A percentile compares a stretch with the other conserved stretches of the same genome.
Evolutionary conservation across 2,113 vertebrate genomes (phyloP).

Genomic region (Ceuthmochares aereus): DNA sequence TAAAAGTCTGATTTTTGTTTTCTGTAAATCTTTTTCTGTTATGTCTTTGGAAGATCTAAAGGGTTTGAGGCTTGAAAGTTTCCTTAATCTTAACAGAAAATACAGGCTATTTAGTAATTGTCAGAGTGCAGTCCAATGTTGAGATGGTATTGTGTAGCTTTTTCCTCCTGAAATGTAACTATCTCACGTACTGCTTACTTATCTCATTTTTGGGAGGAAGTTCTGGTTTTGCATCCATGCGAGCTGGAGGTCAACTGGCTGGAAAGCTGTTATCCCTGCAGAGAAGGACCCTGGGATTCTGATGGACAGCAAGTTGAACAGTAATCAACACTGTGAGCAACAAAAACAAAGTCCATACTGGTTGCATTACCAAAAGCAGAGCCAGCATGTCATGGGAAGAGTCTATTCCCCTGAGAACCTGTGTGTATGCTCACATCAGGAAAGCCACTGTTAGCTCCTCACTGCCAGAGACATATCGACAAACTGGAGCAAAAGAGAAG

Average conservation of each 20-base stretch:
- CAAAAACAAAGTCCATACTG: background rate
- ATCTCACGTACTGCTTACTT: background rate
- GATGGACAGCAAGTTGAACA: background rate
- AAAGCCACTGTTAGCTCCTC: background rate
- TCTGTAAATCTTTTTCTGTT: background rate
- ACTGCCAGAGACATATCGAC: background rate
- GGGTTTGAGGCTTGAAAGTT: background rate
- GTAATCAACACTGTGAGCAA: background rate
- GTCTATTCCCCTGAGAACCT: background rate
- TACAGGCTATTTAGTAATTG: background rate
- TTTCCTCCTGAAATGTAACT: background rate
- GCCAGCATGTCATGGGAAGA: accelerated
- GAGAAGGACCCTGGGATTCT: background rate
- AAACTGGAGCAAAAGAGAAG: background rate
- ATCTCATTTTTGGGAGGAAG: background rate
- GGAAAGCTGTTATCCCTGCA: background rate
- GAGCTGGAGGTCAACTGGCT: background rate
- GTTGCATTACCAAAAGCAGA: background rate
- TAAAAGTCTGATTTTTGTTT: background rate
- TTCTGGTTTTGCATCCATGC: background rate
- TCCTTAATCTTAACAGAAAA: background rate
- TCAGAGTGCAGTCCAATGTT: background rate
- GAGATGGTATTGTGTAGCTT: background rate
- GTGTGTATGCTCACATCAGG: background rate
- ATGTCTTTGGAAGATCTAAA: background rate